Base-by-base conservation (phyloP, 2,113 vertebrate species). In the Datnioides undecimradiatus region DNA sequence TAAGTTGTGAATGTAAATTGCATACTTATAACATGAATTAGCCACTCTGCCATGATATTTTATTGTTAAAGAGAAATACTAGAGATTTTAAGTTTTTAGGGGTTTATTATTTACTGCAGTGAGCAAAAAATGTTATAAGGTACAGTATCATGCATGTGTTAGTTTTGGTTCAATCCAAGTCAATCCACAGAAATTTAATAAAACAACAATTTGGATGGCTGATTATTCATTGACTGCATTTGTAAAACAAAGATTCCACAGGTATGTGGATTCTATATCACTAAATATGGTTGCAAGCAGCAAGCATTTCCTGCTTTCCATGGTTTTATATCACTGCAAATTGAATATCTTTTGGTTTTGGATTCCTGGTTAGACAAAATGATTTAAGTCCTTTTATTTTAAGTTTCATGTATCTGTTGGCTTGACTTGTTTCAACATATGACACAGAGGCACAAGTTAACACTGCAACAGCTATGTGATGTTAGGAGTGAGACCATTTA, bases 361-460 rank as follows among this genome's bases (percentile, higher is more conserved):
- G 11, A 66, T n/a, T 60, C n/a, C 34, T 55, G 16, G 16, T 33
- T 48, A 16, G 55, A 49, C 6, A 71, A 76, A 76, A 41, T 63
- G 19, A 25, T 25, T 77, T 2, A n/a, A 45, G 25, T 55, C 1
- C 43, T 48, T 43, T 25, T n/a, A 4, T 45, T 51, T 54, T 36
- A 9, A 12, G 14, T 49, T 14, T 27, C n/a, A 46, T 34, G 6
- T 5, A 45, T 2, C 8, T 23, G 33, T 49, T 31, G 25, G 4
- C 68, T 13, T 31, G 21, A 54, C 29, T 27, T 9, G 19, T 7
- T 29, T 29, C 23, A 31, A 4, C 3, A 38, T n/a, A 29, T 29
- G 27, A 9, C 13, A 11, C 33, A 0, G 8, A 48, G 19, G 16
- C 23, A 31, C 51, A 63, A 51, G 9, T 13, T 38, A 55, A 55